These are phyloP conservation scores for Nibea coibor DNA, from an alignment of 2,113 vertebrate species.

Conservation along the genomic window DNA sequence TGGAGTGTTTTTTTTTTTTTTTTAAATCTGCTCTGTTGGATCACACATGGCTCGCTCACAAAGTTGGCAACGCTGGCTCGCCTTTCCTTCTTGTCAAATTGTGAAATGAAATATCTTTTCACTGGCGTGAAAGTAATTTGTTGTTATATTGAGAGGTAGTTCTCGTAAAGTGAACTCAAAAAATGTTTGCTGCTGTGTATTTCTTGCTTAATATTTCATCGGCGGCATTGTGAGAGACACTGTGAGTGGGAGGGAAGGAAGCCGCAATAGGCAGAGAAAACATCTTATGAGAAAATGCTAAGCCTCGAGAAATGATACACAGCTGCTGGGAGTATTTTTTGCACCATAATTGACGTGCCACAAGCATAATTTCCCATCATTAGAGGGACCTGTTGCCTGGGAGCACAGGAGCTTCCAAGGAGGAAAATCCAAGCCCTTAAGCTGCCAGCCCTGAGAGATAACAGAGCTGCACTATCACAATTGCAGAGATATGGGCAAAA, in stretches of 20 bases:
- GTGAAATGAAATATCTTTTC: neutral
- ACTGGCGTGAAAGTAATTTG: slow-evolving; percentile 8
- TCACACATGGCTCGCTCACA: slow-evolving; percentile 28
- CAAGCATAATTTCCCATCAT: slow-evolving; percentile 69
- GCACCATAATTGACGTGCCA: slow-evolving; percentile 65
- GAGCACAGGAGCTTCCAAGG: slow-evolving; percentile 52
- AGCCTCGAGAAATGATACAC: slow-evolving; percentile 52
- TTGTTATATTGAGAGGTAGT: slow-evolving; percentile 2
- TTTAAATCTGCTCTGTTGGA: slow-evolving; percentile 40
- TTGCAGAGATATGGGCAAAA: slow-evolving; percentile 43
- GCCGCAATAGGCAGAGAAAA: slow-evolving; percentile 37
- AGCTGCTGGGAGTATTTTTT: slow-evolving; percentile 53
- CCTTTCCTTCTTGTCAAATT: slow-evolving; percentile 15
- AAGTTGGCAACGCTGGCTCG: neutral
- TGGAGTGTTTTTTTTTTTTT: slow-evolving; percentile 30
- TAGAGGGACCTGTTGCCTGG: slow-evolving; percentile 71
- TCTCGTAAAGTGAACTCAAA: slow-evolving; percentile 12
- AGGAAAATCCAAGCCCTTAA: slow-evolving; percentile 57
- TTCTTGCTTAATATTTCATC: slow-evolving; percentile 41
- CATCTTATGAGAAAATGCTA: slow-evolving; percentile 38
- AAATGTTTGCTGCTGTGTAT: slow-evolving; percentile 12
- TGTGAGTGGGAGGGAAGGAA: slow-evolving; percentile 20
- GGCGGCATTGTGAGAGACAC: slow-evolving; percentile 21
- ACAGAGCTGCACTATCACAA: slow-evolving; percentile 43
- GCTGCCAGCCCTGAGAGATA: slow-evolving; percentile 49